A percentile compares a stretch with the other conserved stretches of the same genome.
These are phyloP conservation scores for Craniophora ligustri DNA, from an alignment of 2,888 invertebrate species.

Conservation along the genomic window DNA sequence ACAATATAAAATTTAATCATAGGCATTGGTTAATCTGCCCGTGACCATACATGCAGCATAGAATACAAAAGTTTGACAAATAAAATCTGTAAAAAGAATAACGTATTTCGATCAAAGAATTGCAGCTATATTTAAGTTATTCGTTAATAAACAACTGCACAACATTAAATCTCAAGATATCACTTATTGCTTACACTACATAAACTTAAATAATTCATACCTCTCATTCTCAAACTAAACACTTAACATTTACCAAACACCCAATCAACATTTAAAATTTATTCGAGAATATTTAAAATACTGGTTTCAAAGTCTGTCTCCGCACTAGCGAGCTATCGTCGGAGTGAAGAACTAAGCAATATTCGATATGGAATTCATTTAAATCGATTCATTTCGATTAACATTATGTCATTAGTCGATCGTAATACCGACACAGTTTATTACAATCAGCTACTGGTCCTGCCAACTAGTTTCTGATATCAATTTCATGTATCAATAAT, in stretches of 20 bases:
- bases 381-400: slow-evolving; percentile 60
- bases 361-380: slow-evolving; percentile 58
- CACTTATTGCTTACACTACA: slow-evolving; percentile 8
- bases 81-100: too few relatives aligned
- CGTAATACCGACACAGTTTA: slow-evolving; percentile 27
- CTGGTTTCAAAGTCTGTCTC: slow-evolving; percentile 21
- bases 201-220: slow-evolving; percentile 35
- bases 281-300: slow-evolving; percentile 23
- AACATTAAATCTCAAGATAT: slow-evolving; percentile 14
- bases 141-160: not conserved
- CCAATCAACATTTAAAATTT: slow-evolving; percentile 38
- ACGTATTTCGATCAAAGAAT: too few relatives aligned
- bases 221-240: slow-evolving; percentile 1
- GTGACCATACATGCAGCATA: too few relatives aligned
- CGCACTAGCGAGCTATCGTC: slow-evolving; percentile 27
- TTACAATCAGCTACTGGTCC: slow-evolving; percentile 44
- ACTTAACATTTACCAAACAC: slow-evolving; percentile 25
- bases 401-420: slow-evolving; percentile 52
- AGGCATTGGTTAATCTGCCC: too few relatives aligned
- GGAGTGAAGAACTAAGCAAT: slow-evolving; percentile 27
- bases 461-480: slow-evolving; percentile 26
- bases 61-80: too few relatives aligned
- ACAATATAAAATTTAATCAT: too few relatives aligned
- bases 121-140: too few relatives aligned
- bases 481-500: slow-evolving; percentile 44